Evolutionary conservation across 53 echinoderm and acorn worm species (phyloP).

Genomic region (Astropecten irregularis): DNA sequence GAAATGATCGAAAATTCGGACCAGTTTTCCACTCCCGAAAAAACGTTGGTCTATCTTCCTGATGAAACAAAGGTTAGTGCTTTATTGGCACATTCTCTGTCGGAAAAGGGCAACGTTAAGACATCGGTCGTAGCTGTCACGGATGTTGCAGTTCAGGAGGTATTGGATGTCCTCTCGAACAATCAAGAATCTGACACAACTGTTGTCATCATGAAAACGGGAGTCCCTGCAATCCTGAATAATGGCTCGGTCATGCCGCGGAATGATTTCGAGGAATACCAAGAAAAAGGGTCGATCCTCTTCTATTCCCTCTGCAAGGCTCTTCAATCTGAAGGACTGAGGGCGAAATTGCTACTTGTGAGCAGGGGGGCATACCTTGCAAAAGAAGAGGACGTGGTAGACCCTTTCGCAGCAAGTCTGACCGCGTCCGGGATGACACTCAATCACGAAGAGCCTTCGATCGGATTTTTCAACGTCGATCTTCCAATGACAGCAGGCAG

Average conservation of each 20-base stretch:
- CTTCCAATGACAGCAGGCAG: constrained; percentile 6
- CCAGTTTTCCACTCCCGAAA: too few species aligned
- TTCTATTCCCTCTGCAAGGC: background rate
- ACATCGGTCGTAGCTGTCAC: too few species aligned
- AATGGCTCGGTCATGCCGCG: background rate
- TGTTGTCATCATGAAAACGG: constrained; percentile 21
- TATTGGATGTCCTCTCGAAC: background rate
- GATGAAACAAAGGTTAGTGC: constrained; percentile 13
- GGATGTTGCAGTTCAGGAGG: background rate
- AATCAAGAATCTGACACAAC: background rate
- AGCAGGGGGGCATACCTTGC: constrained; percentile 37
- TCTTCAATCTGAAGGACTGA: background rate
- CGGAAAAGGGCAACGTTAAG: too few species aligned
- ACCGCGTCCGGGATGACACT: constrained; percentile 8
- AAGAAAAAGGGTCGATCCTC: background rate
- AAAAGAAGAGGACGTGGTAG: constrained; percentile 3
- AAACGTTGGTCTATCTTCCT: too few species aligned
- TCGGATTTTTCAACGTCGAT: constrained; percentile 29
- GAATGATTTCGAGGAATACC: constrained; percentile 1
- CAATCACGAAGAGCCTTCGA: constrained; percentile 60
- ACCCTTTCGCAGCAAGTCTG: constrained; percentile 47
- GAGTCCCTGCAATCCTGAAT: background rate
- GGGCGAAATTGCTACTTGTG: constrained; percentile 2
- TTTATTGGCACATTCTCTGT: background rate
- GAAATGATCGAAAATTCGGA: too few species aligned